Conservation (phyloP, 2,888 invertebrate species). For the Lypha dubia region DNA sequence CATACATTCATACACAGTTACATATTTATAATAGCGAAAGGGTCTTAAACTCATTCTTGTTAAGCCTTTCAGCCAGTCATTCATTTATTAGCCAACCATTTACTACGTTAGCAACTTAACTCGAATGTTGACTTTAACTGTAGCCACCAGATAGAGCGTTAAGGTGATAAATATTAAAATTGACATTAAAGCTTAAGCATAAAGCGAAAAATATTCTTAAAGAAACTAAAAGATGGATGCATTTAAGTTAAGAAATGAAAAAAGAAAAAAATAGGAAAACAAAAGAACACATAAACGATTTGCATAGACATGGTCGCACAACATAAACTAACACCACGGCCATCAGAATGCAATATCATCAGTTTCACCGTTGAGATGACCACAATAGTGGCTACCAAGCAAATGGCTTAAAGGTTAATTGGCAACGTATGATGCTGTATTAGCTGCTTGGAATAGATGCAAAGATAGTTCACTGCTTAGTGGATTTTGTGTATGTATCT, state of each 20-base stretch:
- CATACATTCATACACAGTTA: neutral
- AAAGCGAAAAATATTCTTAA: constrained; percentile 52
- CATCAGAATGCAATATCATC: constrained; percentile 29
- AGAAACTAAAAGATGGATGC: constrained; percentile 10
- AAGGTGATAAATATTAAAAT: constrained; percentile 71
- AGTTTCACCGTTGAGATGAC: constrained; percentile 35
- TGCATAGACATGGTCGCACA: constrained; percentile 46
- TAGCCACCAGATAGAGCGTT: constrained; percentile 48
- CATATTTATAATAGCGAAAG: constrained; percentile 22
- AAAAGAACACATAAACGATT: constrained; percentile 29
- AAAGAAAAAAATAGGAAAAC: too few species aligned
- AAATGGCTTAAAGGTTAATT: constrained; percentile 69
- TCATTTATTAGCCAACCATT: constrained; percentile 11
- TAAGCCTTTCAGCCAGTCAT: constrained; percentile 47
- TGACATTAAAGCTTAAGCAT: constrained; percentile 67
- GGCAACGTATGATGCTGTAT: constrained; percentile 47
- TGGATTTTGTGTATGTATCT: constrained; percentile 11
- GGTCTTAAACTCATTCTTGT: constrained; percentile 41
- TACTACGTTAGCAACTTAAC: constrained; percentile 25
- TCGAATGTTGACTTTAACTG: constrained; percentile 39
- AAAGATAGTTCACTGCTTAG: constrained; percentile 36
- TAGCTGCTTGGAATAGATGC: constrained; percentile 8
- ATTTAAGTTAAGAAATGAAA: neutral
- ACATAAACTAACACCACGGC: constrained; percentile 44
- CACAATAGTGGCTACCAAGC: constrained; percentile 55